A percentile compares a stretch with the other conserved stretches of the same genome.
Evolutionary conservation across 1,140 invertebrate species (phyloP).

Genomic region (Hyles euphorbiae): DNA sequence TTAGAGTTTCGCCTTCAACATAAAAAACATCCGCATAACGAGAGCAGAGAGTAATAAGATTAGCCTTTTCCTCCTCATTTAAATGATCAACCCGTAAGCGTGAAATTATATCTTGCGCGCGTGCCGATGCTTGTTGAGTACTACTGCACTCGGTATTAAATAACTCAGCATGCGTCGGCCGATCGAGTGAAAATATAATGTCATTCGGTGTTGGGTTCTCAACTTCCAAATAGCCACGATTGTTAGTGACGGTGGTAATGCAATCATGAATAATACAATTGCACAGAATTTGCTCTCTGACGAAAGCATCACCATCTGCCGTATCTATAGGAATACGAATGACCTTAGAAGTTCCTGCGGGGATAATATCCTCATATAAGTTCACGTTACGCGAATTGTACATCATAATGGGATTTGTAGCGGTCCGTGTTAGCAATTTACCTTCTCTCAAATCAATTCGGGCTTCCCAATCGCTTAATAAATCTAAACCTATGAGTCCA

Average conservation of each 20-base stretch:
- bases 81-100: slow-evolving; percentile 16
- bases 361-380: slow-evolving; percentile 38
- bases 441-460: slow-evolving; percentile 23
- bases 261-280: slow-evolving; percentile 25
- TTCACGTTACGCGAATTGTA: slow-evolving; percentile 34
- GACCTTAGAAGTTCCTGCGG: slow-evolving; percentile 26
- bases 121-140: background rate
- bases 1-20: slow-evolving; percentile 13
- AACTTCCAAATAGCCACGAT: slow-evolving; percentile 22
- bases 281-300: slow-evolving; percentile 21
- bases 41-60: slow-evolving; percentile 13
- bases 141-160: slow-evolving; percentile 5
- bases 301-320: slow-evolving; percentile 20
- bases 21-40: slow-evolving; percentile 14
- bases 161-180: background rate
- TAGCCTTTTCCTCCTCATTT: slow-evolving; percentile 15
- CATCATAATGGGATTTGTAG: slow-evolving; percentile 24
- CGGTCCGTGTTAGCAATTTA: slow-evolving; percentile 21
- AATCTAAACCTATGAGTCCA: slow-evolving; percentile 5
- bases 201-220: slow-evolving; percentile 24
- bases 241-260: slow-evolving; percentile 23
- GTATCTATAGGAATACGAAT: slow-evolving; percentile 28
- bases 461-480: slow-evolving; percentile 10
- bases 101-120: slow-evolving; percentile 7
- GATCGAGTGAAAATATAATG: slow-evolving; percentile 29